Percentiles rank a stretch among this genome's conserved stretches.
Evolutionary conservation across 2,888 invertebrate genomes (phyloP).

Genomic region (Polydrusus tereticollis): DNA sequence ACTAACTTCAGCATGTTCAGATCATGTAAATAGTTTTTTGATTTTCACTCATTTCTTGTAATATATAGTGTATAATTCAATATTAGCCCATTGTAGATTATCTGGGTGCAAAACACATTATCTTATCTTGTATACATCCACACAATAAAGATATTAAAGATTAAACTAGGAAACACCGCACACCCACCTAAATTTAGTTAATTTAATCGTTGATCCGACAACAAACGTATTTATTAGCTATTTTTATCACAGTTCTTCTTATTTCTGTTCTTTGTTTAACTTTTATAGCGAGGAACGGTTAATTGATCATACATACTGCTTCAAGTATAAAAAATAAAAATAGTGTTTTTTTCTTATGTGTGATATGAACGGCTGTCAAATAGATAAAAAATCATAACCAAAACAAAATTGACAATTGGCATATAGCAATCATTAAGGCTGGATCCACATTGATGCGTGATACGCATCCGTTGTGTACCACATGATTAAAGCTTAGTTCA

Average conservation of each 20-base stretch:
- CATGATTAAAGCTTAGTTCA: too few relatives aligned
- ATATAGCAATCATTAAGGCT: not conserved
- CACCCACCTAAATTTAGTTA: slow-evolving; percentile 57
- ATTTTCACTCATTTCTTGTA: slow-evolving; percentile 51
- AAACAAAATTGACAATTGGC: not conserved
- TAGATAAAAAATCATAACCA: not conserved
- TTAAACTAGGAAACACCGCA: slow-evolving; percentile 57
- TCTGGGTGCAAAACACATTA: slow-evolving; percentile 52
- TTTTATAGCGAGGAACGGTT: not conserved
- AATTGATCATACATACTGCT: not conserved
- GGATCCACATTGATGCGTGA: not conserved
- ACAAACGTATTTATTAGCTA: not conserved
- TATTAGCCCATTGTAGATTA: slow-evolving; percentile 52
- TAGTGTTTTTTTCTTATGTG: not conserved
- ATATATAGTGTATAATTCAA: slow-evolving; percentile 47
- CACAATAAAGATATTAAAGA: slow-evolving; percentile 57
- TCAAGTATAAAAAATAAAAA: not conserved
- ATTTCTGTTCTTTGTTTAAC: not conserved
- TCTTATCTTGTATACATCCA: slow-evolving; percentile 57
- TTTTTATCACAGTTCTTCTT: not conserved
- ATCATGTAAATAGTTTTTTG: slow-evolving; percentile 44
- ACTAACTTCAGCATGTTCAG: slow-evolving; percentile 47
- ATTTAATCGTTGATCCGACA: slow-evolving; percentile 17
- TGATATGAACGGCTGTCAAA: slow-evolving; percentile 3
- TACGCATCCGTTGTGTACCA: too few relatives aligned